phyloP scores from a whole-genome alignment of 2,797 vertebrate genomes.

The Oryzias dopingdopingensis region DNA sequence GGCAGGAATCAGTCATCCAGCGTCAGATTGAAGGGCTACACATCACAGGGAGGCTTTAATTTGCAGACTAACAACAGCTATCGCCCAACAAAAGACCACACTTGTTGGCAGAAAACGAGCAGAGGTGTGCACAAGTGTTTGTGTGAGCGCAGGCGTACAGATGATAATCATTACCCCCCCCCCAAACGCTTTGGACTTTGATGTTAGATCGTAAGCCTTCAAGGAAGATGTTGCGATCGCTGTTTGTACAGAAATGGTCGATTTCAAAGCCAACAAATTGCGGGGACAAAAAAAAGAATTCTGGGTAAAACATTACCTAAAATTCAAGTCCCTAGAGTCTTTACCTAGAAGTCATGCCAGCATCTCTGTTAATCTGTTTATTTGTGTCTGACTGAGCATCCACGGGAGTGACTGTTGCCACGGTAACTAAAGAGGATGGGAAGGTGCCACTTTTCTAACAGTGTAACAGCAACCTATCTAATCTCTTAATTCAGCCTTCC shows the following conservation, averaged over 20 bases:
- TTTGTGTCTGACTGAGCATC: background rate
- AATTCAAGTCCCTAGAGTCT: background rate
- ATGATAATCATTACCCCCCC: conserved; percentile 63
- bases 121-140: conserved; percentile 17
- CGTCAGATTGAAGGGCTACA: conserved; percentile 42
- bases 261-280: conserved; percentile 29
- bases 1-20: conserved; percentile 34
- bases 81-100: conserved; percentile 36
- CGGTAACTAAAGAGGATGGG: conserved; percentile 15
- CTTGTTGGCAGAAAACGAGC: conserved; percentile 25
- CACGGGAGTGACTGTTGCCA: background rate
- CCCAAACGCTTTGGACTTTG: conserved; percentile 45
- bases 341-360: conserved; percentile 31
- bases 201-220: conserved; percentile 54
- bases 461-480: conserved; percentile 21
- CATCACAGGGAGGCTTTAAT: conserved; percentile 40
- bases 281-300: too few species aligned
- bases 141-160: conserved; percentile 45
- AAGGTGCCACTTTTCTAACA: conserved; percentile 18
- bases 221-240: conserved; percentile 49
- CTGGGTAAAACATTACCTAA: too few species aligned
- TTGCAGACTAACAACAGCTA: conserved; percentile 46
- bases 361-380: conserved; percentile 18
- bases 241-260: conserved; percentile 58
- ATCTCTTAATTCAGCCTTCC: conserved; percentile 49